Base-by-base conservation (phyloP, 1,140 invertebrate species). In the Caenorhabditis briggsae region DNA sequence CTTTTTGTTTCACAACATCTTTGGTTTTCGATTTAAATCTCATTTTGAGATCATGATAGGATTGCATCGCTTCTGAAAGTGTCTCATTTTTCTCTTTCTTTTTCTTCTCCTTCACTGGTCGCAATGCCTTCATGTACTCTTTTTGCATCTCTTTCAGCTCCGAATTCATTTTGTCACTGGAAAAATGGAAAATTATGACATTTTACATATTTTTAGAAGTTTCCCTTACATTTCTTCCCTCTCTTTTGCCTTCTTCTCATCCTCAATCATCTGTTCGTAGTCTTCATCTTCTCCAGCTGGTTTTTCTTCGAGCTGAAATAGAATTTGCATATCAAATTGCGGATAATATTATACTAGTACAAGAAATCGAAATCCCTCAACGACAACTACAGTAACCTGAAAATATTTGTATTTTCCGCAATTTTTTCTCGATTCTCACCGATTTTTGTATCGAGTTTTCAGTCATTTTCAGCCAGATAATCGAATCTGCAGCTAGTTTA, bases 1-100 rank as follows among this genome's bases (percentile, higher is more conserved):
- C 64, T 70, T 78, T 56, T 23, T 85, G 53, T 41, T 55, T 82
- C 41, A 84, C 33, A 7, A 90, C 90, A 55, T 87, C 58, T 48
- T 87, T 90, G 3, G 86, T 89, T 56, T 85, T 83, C 16, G 91
- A 85, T 82, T 95, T 95, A 92, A 96, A 97, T 89, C 95, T 95
- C 88, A 96, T 94, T 90, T 95, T 95, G 89, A 95, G 95, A 86
- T 95, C 94, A 55, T 95, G 94, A 92, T 95, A 97, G 85, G 95
- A 93, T 90, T 95, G 94, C 84, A 96, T 94, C 83, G 95, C 93
- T 92, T 95, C 94, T 87, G 95, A 95, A n/a, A 88, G 90, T 83
- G 91, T 85, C 46, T 94, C 89, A 70, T 94, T 93, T 82, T 48
- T 50, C 55, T 59, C 70, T 33, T 88, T 53, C 82, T 90, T 88